Evolutionary conservation across 2,888 invertebrate genomes (phyloP).

Genomic region (Papilio gigon): DNA sequence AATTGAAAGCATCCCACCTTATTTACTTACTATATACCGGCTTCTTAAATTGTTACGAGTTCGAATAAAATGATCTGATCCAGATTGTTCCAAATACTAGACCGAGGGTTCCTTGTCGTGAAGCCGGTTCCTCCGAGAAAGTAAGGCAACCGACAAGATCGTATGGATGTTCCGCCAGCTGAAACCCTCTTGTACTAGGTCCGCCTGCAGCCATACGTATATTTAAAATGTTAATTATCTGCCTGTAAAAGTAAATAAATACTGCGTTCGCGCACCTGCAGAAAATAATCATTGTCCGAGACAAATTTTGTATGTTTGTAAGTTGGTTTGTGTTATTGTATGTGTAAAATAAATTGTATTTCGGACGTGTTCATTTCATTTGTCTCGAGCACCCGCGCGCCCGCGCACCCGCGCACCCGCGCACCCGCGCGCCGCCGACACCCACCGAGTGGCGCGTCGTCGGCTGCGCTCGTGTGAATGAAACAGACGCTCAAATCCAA

Average conservation of each 20-base stretch:
- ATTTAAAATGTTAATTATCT: not conserved
- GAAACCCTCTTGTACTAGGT: too few species aligned
- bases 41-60: not conserved
- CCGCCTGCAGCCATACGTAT: not conserved
- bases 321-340: not conserved
- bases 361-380: not conserved
- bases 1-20: not conserved
- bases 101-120: not conserved
- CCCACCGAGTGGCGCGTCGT: too few species aligned
- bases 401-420: too few species aligned
- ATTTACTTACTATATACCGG: constrained; percentile 3
- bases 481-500: constrained; percentile 74
- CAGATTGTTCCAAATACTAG: not conserved
- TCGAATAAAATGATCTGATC: not conserved
- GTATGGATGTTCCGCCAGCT: too few species aligned
- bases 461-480: constrained; percentile 19
- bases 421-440: too few species aligned
- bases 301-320: constrained; percentile 5
- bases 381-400: too few species aligned
- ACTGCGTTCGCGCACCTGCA: not conserved
- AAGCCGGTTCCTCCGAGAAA: too few species aligned
- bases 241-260: not conserved
- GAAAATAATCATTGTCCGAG: not conserved
- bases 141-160: too few species aligned
- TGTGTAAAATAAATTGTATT: constrained; percentile 2